A percentile compares a stretch with the other conserved stretches of the same genome.
phyloP scores from a whole-genome alignment of 2,113 vertebrate genomes.

The Forbesichthys agassizii region DNA sequence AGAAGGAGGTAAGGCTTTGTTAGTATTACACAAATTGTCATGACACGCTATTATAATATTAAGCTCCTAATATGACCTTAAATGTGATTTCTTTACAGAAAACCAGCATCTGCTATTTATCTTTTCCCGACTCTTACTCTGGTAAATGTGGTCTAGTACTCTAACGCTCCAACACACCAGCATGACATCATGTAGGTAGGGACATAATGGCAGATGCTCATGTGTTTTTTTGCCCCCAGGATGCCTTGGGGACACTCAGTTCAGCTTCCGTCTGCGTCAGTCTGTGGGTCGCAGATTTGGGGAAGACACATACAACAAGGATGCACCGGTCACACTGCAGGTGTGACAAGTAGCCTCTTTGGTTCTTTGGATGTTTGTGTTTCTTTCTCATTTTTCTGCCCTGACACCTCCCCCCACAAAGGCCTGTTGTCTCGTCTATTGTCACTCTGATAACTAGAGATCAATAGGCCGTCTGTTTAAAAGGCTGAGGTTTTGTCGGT shows the following conservation, averaged over 20 bases:
- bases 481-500: no score
- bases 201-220: background rate
- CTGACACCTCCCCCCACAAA: background rate
- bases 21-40: background rate
- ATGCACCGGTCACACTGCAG: conserved; percentile 82
- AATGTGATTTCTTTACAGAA: conserved; percentile 75
- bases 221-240: conserved; percentile 72
- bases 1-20: conserved; percentile 86
- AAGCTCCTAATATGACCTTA: background rate
- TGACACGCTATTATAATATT: background rate
- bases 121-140: conserved; percentile 97
- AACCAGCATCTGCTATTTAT: conserved; percentile 93
- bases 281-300: conserved; percentile 78
- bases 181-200: background rate
- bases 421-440: background rate
- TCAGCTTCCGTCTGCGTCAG: conserved; percentile 92
- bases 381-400: background rate
- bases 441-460: background rate
- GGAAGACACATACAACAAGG: conserved; percentile 74
- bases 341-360: conserved; percentile 53
- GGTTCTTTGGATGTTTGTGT: background rate
- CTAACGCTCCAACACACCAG: background rate
- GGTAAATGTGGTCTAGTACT: conserved; percentile 69
- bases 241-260: conserved; percentile 93
- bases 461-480: no score